Evolutionary conservation across 2,888 invertebrate species (phyloP).

Genomic region (Criorhina ranunculi): DNA sequence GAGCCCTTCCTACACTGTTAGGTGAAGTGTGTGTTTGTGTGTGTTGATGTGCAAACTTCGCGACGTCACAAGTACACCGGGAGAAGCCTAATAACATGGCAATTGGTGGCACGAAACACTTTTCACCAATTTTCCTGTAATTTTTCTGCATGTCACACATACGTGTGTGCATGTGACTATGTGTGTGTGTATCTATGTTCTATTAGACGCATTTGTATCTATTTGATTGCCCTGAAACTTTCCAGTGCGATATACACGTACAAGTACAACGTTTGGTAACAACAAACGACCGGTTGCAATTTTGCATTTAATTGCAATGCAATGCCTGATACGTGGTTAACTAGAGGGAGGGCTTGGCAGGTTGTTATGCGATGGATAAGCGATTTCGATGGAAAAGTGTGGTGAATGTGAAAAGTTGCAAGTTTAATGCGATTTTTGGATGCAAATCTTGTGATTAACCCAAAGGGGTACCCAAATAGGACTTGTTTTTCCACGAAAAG

Average conservation of each 20-base stretch:
- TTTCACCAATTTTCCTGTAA: slow-evolving; percentile 60
- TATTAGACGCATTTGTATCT: slow-evolving; percentile 76
- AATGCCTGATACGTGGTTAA: slow-evolving; percentile 32
- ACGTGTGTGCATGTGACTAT: slow-evolving; percentile 39
- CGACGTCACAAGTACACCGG: slow-evolving; percentile 59
- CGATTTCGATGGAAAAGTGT: slow-evolving; percentile 10
- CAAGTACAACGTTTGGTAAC: slow-evolving; percentile 10
- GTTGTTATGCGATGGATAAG: slow-evolving; percentile 45
- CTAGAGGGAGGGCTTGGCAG: slow-evolving; percentile 37
- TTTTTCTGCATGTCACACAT: slow-evolving; percentile 66
- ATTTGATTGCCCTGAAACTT: slow-evolving; percentile 74
- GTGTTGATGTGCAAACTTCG: slow-evolving; percentile 13
- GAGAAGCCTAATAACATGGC: slow-evolving; percentile 33
- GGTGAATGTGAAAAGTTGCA: slow-evolving; percentile 57
- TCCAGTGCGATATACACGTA: slow-evolving; percentile 43
- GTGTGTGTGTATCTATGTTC: slow-evolving; percentile 32
- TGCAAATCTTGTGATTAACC: slow-evolving; percentile 38
- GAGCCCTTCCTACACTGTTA: slow-evolving; percentile 34
- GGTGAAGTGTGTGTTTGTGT: slow-evolving; percentile 15
- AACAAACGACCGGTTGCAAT: slow-evolving; percentile 63
- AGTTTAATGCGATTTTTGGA: slow-evolving; percentile 47
- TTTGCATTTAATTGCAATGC: slow-evolving; percentile 75
- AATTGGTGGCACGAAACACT: slow-evolving; percentile 72
- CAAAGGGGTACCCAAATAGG: slow-evolving; percentile 18
- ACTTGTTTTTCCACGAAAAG: neutral